Evolutionary conservation across 2,113 vertebrate species (phyloP), one percentile per base, ranked within the genome.

Genomic region (Thinocorus orbignyianus): DNA sequence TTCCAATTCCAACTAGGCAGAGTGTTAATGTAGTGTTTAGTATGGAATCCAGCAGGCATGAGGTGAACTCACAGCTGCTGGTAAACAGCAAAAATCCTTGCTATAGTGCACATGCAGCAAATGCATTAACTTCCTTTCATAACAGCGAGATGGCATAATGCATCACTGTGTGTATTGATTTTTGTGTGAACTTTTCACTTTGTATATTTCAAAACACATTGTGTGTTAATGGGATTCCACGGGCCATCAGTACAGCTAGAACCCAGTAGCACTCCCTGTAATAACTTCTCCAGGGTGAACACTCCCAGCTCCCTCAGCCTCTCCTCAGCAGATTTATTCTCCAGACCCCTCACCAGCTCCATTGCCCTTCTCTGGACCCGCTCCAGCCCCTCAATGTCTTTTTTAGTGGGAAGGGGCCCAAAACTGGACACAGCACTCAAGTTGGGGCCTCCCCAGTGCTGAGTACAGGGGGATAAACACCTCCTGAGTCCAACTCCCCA

Each of bases 161-260:
- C 17, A 4, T 76, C 86, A 37, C 44, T 46, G 3, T 22, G 16
- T 5, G 2, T 78, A 89, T 91, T 71, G 92, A 76, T 92, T 76
- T 39, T 33, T 19, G 2, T 57, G 57, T 72, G 23, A 83, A 46
- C 33, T 37, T 68, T 46, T 74, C 17, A 0, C 42, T 88, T 57
- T 0, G 0, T n/a, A 46, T 0, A 0, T 52, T 62, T 66, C 65
- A 68, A 62, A 68, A 69, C 73, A 64, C 24, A 17, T 22, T 13
- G 11, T 19, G 30, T 7, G 39, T 62, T 93, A 87, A 71, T 64
- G 48, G 61, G 7, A 74, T 91, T 85, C 71, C 30, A 17, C 8
- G 52, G 68, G 52, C 46, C 42, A 17, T 64, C 55, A 64, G 35
- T 26, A 84, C 81, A 60, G 48, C 48, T 41, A 8, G 28, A 31